Evolutionary conservation across 1,140 invertebrate species (phyloP).

Genomic region (Pogonomyrmex barbatus): DNA sequence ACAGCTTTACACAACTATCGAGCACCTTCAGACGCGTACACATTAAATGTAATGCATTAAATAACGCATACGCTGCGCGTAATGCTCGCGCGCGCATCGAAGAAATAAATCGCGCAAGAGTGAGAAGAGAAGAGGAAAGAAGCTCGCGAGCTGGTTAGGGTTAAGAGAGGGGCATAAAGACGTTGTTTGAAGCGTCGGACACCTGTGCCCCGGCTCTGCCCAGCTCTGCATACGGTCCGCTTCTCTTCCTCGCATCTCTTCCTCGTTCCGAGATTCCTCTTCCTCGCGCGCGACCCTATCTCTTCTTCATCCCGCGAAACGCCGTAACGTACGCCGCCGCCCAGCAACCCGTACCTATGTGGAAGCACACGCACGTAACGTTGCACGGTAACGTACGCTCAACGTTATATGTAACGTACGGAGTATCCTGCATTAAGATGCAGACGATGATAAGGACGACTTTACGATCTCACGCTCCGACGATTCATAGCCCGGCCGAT

Average conservation of each 20-base stretch:
- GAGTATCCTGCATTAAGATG: slow-evolving; percentile 84
- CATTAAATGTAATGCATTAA: slow-evolving; percentile 58
- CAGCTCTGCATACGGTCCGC: slow-evolving; percentile 75
- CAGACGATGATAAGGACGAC: slow-evolving; percentile 84
- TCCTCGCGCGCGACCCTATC: slow-evolving; percentile 7
- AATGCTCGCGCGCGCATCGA: slow-evolving; percentile 31
- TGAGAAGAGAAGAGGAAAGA: background rate
- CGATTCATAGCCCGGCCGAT: slow-evolving; percentile 85
- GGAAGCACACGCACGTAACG: slow-evolving; percentile 55
- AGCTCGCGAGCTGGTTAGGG: slow-evolving; percentile 66
- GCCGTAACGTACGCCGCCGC: slow-evolving; percentile 63
- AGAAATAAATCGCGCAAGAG: slow-evolving; percentile 74
- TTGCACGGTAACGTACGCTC: slow-evolving; percentile 70
- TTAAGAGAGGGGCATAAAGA: slow-evolving; percentile 79
- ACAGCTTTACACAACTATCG: background rate
- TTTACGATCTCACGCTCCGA: slow-evolving; percentile 86
- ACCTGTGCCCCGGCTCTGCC: slow-evolving; percentile 76
- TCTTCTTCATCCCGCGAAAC: slow-evolving; percentile 51
- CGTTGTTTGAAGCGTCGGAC: slow-evolving; percentile 81
- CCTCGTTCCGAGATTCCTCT: slow-evolving; percentile 40
- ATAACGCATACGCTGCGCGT: slow-evolving; percentile 27
- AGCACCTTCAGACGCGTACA: background rate
- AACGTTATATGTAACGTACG: slow-evolving; percentile 78
- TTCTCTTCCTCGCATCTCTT: slow-evolving; percentile 35
- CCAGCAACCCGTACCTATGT: slow-evolving; percentile 52